Evolutionary conservation across 2,113 vertebrate species (phyloP).

Genomic region (Noctilio leporinus): DNA sequence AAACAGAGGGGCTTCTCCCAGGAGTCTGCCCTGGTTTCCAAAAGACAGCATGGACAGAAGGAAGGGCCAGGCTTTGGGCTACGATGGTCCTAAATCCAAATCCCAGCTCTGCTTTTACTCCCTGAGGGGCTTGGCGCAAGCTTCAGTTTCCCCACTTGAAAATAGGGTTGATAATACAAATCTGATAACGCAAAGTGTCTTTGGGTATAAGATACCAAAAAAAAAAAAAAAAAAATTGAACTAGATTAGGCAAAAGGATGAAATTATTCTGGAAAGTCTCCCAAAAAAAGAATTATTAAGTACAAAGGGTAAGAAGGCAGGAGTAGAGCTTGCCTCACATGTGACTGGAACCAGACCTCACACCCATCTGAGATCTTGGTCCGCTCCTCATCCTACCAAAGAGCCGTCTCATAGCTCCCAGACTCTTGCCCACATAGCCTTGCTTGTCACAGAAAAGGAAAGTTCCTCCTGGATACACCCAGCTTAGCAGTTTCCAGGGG

Average conservation of each 20-base stretch:
- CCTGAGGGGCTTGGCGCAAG: neutral
- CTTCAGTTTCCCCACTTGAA: neutral
- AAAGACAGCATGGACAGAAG: neutral
- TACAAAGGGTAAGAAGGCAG: neutral
- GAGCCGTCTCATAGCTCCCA: neutral
- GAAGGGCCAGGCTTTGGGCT: neutral
- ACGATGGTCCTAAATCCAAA: neutral
- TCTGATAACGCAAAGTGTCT: neutral
- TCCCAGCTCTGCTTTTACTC: neutral
- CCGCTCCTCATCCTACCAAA: neutral
- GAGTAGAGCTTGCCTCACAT: neutral
- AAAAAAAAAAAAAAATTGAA: neutral
- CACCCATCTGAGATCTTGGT: accelerated
- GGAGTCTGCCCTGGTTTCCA: neutral
- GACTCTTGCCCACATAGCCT: neutral
- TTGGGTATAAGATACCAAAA: neutral
- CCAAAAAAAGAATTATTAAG: neutral
- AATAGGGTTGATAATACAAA: neutral
- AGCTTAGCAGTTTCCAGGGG: neutral
- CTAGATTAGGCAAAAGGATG: neutral
- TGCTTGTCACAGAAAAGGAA: neutral
- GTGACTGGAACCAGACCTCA: neutral
- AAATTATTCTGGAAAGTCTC: neutral
- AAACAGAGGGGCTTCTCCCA: neutral
- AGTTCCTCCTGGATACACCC: neutral